A percentile compares a stretch with the other conserved stretches of the same genome.
Conservation (phyloP, 2,113 vertebrate genomes). For the Hyla sarda region DNA sequence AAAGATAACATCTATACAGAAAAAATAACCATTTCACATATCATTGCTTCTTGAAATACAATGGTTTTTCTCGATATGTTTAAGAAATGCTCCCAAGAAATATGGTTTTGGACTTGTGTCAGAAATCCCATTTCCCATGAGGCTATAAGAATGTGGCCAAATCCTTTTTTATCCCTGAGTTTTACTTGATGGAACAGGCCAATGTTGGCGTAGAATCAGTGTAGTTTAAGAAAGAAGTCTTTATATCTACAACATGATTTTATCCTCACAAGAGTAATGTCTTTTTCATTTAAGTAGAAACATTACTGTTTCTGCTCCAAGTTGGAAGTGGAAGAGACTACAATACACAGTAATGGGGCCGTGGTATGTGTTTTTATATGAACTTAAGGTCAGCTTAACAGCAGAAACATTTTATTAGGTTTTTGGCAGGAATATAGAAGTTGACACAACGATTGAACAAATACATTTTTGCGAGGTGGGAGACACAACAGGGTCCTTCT, state of each 20-base stretch:
- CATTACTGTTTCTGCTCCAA: background rate
- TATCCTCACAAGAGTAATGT: constrained; percentile 14
- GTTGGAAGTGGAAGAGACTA: background rate
- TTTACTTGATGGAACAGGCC: constrained; percentile 1
- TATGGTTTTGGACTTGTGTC: constrained; percentile 1
- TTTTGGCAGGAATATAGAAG: background rate
- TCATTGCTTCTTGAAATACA: background rate
- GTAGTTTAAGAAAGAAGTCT: constrained; percentile 27
- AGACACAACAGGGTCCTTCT: background rate
- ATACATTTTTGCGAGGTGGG: background rate
- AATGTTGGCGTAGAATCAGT: constrained; percentile 1
- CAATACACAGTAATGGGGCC: background rate
- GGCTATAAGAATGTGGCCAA: constrained; percentile 24
- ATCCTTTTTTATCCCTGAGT: constrained; percentile 13
- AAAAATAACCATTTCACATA: too few species aligned
- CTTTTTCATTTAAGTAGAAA: background rate
- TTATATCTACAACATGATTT: constrained; percentile 38
- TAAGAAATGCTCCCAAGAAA: constrained; percentile 6
- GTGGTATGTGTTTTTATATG: background rate
- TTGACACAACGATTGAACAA: too few species aligned
- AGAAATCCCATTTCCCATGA: constrained; percentile 31
- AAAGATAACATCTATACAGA: background rate
- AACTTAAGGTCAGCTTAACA: background rate
- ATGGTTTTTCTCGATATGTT: background rate
- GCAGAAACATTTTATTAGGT: background rate